Conservation (phyloP, 1,140 invertebrate genomes). For the Caligus rogercresseyi region DNA sequence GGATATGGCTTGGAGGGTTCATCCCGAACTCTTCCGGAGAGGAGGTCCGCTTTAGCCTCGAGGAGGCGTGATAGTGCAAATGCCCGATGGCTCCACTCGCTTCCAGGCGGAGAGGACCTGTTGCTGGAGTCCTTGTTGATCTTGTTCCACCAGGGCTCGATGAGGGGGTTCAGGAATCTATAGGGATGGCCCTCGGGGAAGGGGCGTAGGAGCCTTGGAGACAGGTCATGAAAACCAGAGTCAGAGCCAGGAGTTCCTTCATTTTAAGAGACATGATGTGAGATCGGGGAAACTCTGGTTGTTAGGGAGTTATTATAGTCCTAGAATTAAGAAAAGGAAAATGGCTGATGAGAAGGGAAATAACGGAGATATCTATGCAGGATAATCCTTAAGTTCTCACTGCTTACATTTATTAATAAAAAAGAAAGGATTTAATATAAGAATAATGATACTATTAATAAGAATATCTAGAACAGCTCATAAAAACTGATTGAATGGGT, state of each 20-base stretch:
- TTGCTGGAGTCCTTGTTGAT: neutral
- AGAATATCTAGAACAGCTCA: too few relatives aligned
- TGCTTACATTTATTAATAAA: too few relatives aligned
- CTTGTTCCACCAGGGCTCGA: conserved; percentile 10
- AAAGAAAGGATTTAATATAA: too few relatives aligned
- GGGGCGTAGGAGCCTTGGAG: neutral
- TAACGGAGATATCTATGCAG: too few relatives aligned
- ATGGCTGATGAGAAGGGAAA: too few relatives aligned
- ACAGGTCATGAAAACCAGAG: neutral
- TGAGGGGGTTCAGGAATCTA: neutral
- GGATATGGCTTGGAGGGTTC: neutral
- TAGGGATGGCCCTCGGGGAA: neutral
- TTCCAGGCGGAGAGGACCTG: neutral
- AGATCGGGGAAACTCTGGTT: too few relatives aligned
- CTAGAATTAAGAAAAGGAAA: too few relatives aligned
- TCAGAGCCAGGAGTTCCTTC: neutral
- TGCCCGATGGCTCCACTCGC: neutral
- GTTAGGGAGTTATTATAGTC: too few relatives aligned
- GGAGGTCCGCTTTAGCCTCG: neutral
- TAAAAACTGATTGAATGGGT: too few relatives aligned
- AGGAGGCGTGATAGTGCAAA: neutral
- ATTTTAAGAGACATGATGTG: neutral
- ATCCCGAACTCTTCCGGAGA: neutral
- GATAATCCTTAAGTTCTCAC: too few relatives aligned
- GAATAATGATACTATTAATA: too few relatives aligned